These are phyloP conservation scores for Mugil cephalus DNA, from an alignment of 2,113 vertebrate species.

Conservation along the genomic window DNA sequence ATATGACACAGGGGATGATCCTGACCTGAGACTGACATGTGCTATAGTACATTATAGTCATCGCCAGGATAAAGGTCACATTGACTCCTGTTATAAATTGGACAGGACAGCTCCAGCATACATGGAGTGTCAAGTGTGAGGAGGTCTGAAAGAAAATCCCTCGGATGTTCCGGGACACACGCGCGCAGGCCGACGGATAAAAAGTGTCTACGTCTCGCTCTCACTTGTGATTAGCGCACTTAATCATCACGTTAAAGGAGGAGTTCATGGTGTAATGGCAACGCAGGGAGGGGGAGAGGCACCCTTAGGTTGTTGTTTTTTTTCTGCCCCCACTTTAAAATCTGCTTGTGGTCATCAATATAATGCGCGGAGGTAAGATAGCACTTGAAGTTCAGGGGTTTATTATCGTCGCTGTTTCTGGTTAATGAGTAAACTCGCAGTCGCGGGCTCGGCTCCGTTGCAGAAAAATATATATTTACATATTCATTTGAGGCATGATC, in stretches of 20 bases:
- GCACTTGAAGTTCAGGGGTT: slow-evolving; percentile 21
- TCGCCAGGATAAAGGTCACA: slow-evolving; percentile 85
- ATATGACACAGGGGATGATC: slow-evolving; percentile 80
- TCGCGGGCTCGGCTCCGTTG: slow-evolving; percentile 35
- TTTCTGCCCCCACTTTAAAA: neutral
- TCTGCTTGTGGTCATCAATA: slow-evolving; percentile 40
- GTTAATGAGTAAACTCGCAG: slow-evolving; percentile 51
- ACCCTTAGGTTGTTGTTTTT: neutral
- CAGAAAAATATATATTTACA: slow-evolving; percentile 51
- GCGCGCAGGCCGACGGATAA: slow-evolving; percentile 29
- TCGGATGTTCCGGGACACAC: slow-evolving; percentile 73
- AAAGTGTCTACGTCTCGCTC: slow-evolving; percentile 61
- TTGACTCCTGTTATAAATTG: slow-evolving; percentile 81
- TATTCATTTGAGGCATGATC: slow-evolving; percentile 59
- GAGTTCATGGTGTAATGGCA: slow-evolving; percentile 72
- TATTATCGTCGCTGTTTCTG: slow-evolving; percentile 29
- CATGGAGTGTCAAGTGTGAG: slow-evolving; percentile 83
- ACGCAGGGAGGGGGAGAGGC: neutral
- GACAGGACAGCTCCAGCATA: slow-evolving; percentile 84
- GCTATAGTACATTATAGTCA: slow-evolving; percentile 86
- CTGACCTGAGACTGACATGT: slow-evolving; percentile 83
- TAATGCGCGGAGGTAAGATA: slow-evolving; percentile 12
- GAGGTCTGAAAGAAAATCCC: slow-evolving; percentile 81
- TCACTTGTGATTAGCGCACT: slow-evolving; percentile 76
- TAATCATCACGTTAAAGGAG: slow-evolving; percentile 74